These are phyloP conservation scores for Eriosoma lanigerum DNA, from an alignment of 1,140 invertebrate species.

Conservation along the genomic window DNA sequence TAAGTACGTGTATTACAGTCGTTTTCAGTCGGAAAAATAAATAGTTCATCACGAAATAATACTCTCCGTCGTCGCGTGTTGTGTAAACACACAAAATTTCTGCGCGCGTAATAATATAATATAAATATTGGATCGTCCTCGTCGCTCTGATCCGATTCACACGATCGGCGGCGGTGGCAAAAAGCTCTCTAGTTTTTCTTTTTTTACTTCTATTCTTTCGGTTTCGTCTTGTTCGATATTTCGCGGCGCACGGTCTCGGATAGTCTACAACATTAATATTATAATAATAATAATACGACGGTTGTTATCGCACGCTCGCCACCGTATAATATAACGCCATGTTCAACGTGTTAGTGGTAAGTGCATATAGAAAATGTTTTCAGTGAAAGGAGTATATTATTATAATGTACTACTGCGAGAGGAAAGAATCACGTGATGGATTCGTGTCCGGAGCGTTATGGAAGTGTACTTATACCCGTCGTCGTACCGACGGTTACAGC, in stretches of 20 bases:
- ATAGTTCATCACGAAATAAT: constrained; percentile 50
- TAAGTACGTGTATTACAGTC: too few species aligned
- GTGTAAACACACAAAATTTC: constrained; percentile 27
- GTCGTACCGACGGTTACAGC: too few species aligned
- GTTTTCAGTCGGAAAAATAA: constrained; percentile 21
- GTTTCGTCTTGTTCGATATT: background rate
- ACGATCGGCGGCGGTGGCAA: constrained; percentile 10
- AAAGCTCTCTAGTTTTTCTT: constrained; percentile 12
- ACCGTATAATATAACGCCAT: too few species aligned
- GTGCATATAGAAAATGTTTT: too few species aligned
- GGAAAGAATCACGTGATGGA: too few species aligned
- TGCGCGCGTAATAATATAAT: background rate
- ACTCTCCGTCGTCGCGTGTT: constrained; percentile 8
- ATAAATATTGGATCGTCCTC: too few species aligned
- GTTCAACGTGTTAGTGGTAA: too few species aligned
- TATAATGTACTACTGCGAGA: background rate
- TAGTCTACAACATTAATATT: too few species aligned
- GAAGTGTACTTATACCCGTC: too few species aligned
- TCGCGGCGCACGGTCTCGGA: background rate
- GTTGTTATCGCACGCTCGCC: constrained; percentile 14
- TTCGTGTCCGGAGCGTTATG: too few species aligned
- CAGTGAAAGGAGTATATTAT: too few species aligned
- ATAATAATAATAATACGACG: background rate
- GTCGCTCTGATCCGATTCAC: constrained; percentile 22
- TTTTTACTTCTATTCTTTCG: background rate